Percentiles rank a stretch among this genome's conserved stretches.
phyloP scores from a whole-genome alignment of 2,113 vertebrate genomes.

The Neodon shergylaensis region DNA sequence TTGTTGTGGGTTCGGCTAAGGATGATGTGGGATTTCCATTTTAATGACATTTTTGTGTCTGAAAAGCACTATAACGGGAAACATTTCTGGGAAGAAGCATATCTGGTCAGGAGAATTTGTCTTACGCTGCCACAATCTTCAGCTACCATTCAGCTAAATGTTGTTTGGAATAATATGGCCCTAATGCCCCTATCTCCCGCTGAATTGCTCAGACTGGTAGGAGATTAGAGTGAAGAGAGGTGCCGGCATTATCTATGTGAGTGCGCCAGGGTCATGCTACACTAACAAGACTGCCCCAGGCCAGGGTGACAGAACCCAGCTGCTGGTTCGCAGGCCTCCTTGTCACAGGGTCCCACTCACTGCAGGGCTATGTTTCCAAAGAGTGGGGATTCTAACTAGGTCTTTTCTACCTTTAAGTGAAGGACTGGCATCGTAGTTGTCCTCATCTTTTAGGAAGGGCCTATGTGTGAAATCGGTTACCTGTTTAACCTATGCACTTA shows the following conservation, averaged over 20 bases:
- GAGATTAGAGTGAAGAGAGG: constrained; percentile 94
- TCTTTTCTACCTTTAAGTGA: constrained; percentile 82
- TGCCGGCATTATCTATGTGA: constrained; percentile 98
- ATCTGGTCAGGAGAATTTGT: constrained; percentile 83
- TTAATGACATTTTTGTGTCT: constrained; percentile 40
- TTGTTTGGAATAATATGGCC: constrained; percentile 92
- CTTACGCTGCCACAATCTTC: constrained; percentile 86
- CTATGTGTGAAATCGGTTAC: constrained; percentile 86
- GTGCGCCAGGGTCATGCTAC: constrained; percentile 94
- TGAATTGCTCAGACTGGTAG: constrained; percentile 90
- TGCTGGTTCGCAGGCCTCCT: constrained; percentile 80
- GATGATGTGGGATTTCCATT: constrained; percentile 42
- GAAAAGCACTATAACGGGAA: constrained; percentile 69
- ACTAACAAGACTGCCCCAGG: constrained; percentile 94
- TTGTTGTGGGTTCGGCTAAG: constrained; percentile 11
- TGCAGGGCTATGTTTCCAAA: constrained; percentile 81
- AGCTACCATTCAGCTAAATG: constrained; percentile 88
- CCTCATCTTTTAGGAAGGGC: constrained; percentile 62
- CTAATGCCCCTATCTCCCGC: constrained; percentile 87
- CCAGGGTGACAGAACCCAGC: constrained; percentile 94
- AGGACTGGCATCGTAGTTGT: constrained; percentile 78
- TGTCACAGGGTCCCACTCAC: constrained; percentile 87
- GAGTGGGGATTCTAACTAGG: constrained; percentile 82
- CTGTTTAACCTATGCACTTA: constrained; percentile 85
- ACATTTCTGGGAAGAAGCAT: constrained; percentile 81